Base-by-base conservation (phyloP, 2,113 vertebrate genomes). In the Piliocolobus tephrosceles region DNA sequence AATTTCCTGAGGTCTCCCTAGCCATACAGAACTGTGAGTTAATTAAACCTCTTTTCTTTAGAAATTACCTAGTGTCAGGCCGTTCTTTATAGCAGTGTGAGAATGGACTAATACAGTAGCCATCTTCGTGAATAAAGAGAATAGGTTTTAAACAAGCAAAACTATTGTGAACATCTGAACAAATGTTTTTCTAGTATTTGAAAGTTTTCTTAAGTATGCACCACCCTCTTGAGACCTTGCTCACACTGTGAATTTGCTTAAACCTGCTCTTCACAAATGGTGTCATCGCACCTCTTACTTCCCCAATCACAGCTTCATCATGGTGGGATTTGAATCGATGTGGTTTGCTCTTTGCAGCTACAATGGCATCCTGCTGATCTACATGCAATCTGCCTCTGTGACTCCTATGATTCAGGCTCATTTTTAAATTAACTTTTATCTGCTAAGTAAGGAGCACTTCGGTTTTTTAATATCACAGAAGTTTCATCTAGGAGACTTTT, bases 341-440 rank as follows among this genome's bases (percentile, higher is more conserved):
- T 35, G 43, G 9, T 14, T 70, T 80, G 38, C 57, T 64, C 3
- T 17, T 32, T 35, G 45, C 12, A 43, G 35, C 3, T 38, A 8
- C 20, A 12, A 8, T 12, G 83, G 14, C 9, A 4, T 38, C 38
- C 23, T 32, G 23, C 20, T 47, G 32, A 66, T 40, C 43, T 25
- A 6, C 10, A 47, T 27, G 58, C n/a, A 66, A 25, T 90, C 52
- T 78, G 47, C 50, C 8, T 90, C 40, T 80, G 47, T 23, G 90
- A 78, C 40, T 76, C 10, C 30, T 55, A 70, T 85, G 70, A 90
- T n/a, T 61, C 25, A 10, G 23, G 61, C 23, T 90, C 55, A 82
- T 52, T 91, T 89, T 94, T 25, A 97, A 97, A 96, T 88, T 68
- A 92, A 91, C 75, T 96, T 93, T 58, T 22, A 92, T 81, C 87